Percentiles rank a stretch among this genome's conserved stretches.
Conservation (phyloP, 2,113 vertebrate genomes). For the Poecilia latipinna region DNA sequence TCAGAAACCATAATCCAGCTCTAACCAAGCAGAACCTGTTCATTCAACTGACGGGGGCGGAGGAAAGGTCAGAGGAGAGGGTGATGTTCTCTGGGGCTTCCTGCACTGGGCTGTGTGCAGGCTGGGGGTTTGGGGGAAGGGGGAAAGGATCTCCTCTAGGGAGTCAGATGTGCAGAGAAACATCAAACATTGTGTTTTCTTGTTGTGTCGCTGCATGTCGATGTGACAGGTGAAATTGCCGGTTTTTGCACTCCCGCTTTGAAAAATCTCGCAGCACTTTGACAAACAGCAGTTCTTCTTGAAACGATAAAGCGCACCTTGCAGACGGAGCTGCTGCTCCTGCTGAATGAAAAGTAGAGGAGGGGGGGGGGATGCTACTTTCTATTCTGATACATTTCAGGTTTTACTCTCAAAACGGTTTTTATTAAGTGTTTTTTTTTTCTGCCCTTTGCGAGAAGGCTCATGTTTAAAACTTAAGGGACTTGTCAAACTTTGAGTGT, state of each 20-base stretch:
- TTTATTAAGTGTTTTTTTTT: neutral
- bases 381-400: constrained; percentile 7
- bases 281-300: constrained; percentile 38
- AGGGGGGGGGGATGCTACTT: constrained; percentile 3
- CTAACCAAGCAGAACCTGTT: constrained; percentile 46
- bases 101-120: constrained; percentile 17
- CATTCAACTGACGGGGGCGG: constrained; percentile 6
- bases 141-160: constrained; percentile 1
- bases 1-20: constrained; percentile 44
- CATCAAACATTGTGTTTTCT: constrained; percentile 17
- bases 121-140: constrained; percentile 6
- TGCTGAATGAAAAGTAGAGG: constrained; percentile 1
- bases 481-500: neutral
- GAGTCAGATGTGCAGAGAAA: neutral
- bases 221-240: constrained; percentile 36
- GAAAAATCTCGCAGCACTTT: constrained; percentile 25
- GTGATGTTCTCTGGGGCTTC: constrained; percentile 28
- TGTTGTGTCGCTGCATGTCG: constrained; percentile 30
- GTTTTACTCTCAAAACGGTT: neutral
- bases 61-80: constrained; percentile 3
- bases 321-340: constrained; percentile 29
- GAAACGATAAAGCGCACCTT: constrained; percentile 18
- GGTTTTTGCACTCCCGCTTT: constrained; percentile 2
- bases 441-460: neutral
- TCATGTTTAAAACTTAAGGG: neutral